Evolutionary conservation across 2,888 invertebrate species (phyloP).

Genomic region (Nasonovia ribisnigri): DNA sequence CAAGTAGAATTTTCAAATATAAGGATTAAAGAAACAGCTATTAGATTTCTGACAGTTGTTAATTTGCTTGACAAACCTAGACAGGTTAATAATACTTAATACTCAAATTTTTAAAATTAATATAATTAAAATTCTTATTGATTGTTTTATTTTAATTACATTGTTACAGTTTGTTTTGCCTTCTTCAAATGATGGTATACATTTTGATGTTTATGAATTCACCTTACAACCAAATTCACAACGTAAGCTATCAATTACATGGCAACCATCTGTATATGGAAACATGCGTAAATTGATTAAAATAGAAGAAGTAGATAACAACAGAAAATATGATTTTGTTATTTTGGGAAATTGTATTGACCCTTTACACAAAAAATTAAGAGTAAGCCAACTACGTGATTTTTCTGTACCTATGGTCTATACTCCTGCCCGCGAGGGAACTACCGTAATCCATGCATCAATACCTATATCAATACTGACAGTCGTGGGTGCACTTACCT

Average conservation of each 20-base stretch:
- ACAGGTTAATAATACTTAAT: conserved; percentile 25
- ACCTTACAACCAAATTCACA: conserved; percentile 46
- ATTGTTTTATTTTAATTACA: neutral
- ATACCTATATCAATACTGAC: no score
- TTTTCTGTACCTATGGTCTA: neutral
- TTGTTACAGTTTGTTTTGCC: conserved; percentile 46
- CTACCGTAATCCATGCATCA: no score
- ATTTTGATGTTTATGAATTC: conserved; percentile 59
- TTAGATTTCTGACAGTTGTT: conserved; percentile 50
- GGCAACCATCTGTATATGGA: conserved; percentile 51
- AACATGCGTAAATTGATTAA: conserved; percentile 50
- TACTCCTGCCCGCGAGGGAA: no score
- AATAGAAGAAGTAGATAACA: conserved; percentile 51
- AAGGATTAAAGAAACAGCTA: conserved; percentile 54
- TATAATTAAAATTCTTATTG: neutral
- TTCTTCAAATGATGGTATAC: conserved; percentile 36
- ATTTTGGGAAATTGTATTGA: conserved; percentile 50
- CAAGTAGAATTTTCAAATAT: conserved; percentile 61
- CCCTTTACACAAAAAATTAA: conserved; percentile 28
- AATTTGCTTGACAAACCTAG: conserved; percentile 59
- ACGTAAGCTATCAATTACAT: conserved; percentile 38
- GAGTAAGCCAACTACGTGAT: neutral
- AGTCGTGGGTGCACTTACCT: no score
- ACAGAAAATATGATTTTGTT: conserved; percentile 57
- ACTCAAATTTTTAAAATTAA: neutral